Evolutionary conservation across 1,140 invertebrate genomes (phyloP).

Genomic region (Melanaphis sacchari): DNA sequence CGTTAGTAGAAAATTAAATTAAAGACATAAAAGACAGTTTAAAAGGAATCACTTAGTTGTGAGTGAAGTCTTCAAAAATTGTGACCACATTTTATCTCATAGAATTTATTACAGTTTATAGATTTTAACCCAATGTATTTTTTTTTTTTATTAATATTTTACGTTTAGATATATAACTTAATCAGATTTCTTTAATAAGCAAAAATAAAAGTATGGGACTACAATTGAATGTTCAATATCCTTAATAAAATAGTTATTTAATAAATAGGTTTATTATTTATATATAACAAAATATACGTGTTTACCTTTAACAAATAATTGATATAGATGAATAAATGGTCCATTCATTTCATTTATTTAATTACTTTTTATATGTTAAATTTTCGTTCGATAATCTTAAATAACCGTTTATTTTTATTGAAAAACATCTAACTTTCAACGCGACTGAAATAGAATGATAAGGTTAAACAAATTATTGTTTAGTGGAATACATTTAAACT

Average conservation of each 20-base stretch:
- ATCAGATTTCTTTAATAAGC: no score
- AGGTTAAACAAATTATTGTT: neutral
- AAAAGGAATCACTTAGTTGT: neutral
- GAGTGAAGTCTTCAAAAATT: neutral
- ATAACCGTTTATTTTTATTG: neutral
- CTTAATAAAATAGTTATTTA: no score
- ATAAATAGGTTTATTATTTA: no score
- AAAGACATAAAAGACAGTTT: neutral
- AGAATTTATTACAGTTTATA: neutral
- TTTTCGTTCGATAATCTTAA: no score
- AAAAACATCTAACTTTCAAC: neutral
- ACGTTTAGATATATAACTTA: neutral
- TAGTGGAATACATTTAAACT: neutral
- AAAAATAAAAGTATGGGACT: no score
- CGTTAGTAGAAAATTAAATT: neutral
- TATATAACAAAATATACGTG: no score
- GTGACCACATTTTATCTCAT: neutral
- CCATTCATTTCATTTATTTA: neutral
- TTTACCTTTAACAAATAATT: no score
- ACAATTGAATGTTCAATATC: no score
- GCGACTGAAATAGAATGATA: neutral
- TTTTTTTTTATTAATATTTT: neutral
- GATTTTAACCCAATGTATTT: neutral
- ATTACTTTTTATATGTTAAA: no score
- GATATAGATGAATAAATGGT: neutral